phyloP scores from a whole-genome alignment of 2,888 invertebrate genomes.

The Willowsia nigromaculata region DNA sequence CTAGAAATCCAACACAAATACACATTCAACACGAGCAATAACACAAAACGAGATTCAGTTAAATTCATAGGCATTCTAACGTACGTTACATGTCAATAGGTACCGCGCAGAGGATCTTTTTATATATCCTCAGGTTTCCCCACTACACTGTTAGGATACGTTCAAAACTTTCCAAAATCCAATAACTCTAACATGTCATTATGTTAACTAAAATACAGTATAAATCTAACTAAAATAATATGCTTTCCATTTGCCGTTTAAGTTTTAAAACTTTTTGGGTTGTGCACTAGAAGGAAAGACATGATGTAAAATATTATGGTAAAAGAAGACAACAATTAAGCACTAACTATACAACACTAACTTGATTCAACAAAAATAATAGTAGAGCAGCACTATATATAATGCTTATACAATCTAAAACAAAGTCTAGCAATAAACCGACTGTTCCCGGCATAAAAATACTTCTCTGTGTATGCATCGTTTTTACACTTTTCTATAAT shows the following conservation, averaged over 20 bases:
- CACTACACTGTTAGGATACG: neutral
- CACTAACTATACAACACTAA: neutral
- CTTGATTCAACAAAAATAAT: slow-evolving; percentile 21
- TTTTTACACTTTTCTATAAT: neutral
- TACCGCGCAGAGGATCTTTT: too few species aligned
- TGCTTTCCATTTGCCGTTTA: neutral
- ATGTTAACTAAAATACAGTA: neutral
- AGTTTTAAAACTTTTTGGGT: neutral
- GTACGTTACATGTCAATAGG: neutral
- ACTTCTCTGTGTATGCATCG: slow-evolving; percentile 10
- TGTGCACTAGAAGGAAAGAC: slow-evolving; percentile 58
- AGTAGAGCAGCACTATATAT: neutral
- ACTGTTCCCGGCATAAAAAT: slow-evolving; percentile 61
- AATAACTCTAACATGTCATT: neutral
- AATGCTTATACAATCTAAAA: neutral
- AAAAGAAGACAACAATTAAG: slow-evolving; percentile 48
- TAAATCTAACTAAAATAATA: neutral
- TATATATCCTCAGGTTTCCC: neutral
- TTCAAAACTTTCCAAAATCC: too few species aligned
- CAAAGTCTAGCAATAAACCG: neutral
- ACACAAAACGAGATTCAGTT: neutral
- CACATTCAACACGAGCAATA: neutral
- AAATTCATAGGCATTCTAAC: neutral
- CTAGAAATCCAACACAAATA: slow-evolving; percentile 6
- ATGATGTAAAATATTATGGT: slow-evolving; percentile 46